Base-by-base conservation (phyloP, 2,797 vertebrate species). In the Acanthurus lineatus region DNA sequence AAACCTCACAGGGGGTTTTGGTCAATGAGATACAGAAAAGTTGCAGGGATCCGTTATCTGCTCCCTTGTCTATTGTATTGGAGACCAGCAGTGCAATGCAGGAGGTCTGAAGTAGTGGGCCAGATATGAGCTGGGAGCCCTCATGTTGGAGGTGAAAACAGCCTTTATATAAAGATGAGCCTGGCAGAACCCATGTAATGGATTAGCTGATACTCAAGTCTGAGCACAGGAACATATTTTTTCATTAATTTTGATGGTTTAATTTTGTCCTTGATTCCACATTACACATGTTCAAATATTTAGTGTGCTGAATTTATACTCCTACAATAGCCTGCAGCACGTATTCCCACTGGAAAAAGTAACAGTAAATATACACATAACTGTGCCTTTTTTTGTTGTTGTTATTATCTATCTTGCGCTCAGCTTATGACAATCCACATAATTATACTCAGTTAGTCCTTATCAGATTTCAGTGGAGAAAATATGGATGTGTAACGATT, bases 1-100 rank as follows among this genome's bases (percentile, higher is more conserved):
- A 77, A 87, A 85, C 89, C 85, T 93, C 90, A 81, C 81, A 67
- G 72, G 86, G 53, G 87, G 83, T 92, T 93, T 94, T 85, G 87
- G 91, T 92, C 82, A 81, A 47, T 35, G 47, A 85, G 69, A 88
- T 91, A 76, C 79, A 76, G 83, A 93, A 83, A 48, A 57, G 79
- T 77, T 75, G 75, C 68, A 85, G 59, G 79, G 83, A 93, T 91
- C 84, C 57, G 73, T 89, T 92, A 90, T 91, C 86, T 88, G 49
- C 82, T 85, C 82, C 75, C 48, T 76, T 48, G 76, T 60, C 62
- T 84, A 87, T 90, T 92, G 85, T 91, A 82, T 88, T 71, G 64
- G 67, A 74, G 64, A 73, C 73, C 60, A 79, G 73, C 68, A 61
- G 68, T 49, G 77, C 69, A 0, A 76, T 57, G 79, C 76, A 76